These are phyloP conservation scores for Lophius americanus DNA, from an alignment of 2,797 vertebrate genomes.

Conservation along the genomic window DNA sequence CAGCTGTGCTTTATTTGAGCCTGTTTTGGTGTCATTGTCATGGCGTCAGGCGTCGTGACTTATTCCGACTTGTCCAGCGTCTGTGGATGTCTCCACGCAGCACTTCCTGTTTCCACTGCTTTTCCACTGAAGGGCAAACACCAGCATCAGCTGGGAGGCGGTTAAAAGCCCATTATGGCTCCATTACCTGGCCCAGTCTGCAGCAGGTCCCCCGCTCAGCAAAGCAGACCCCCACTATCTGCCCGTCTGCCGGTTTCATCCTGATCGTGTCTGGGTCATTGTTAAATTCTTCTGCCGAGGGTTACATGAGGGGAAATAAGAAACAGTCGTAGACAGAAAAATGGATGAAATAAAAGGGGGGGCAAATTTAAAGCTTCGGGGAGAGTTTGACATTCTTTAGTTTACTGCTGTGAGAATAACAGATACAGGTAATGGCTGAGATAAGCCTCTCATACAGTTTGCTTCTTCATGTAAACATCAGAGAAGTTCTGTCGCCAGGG, in stretches of 20 bases:
- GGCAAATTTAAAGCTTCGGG: no score
- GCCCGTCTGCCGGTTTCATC: constrained; percentile 25
- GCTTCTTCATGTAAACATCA: no score
- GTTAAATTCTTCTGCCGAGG: constrained; percentile 39
- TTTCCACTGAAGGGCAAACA: constrained; percentile 75
- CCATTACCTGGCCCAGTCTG: constrained; percentile 70
- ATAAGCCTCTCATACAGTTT: no score
- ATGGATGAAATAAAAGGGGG: no score
- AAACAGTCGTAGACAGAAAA: constrained; percentile 6
- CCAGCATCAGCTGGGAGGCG: constrained; percentile 53
- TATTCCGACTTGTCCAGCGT: constrained; percentile 49
- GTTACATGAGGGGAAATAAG: constrained; percentile 32
- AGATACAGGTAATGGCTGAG: no score
- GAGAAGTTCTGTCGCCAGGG: no score
- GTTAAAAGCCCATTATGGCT: constrained; percentile 80
- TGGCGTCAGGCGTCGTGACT: constrained; percentile 55
- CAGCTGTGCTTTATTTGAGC: constrained; percentile 50
- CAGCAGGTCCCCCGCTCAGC: constrained; percentile 37
- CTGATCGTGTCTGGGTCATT: constrained; percentile 45
- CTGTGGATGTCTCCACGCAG: constrained; percentile 59
- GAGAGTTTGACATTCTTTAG: no score
- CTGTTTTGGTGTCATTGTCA: constrained; percentile 53
- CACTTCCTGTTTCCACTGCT: constrained; percentile 72
- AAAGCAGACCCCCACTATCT: constrained; percentile 47
- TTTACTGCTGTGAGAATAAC: no score